phyloP scores from a whole-genome alignment of 2,797 vertebrate genomes.

The Agapornis canus region DNA sequence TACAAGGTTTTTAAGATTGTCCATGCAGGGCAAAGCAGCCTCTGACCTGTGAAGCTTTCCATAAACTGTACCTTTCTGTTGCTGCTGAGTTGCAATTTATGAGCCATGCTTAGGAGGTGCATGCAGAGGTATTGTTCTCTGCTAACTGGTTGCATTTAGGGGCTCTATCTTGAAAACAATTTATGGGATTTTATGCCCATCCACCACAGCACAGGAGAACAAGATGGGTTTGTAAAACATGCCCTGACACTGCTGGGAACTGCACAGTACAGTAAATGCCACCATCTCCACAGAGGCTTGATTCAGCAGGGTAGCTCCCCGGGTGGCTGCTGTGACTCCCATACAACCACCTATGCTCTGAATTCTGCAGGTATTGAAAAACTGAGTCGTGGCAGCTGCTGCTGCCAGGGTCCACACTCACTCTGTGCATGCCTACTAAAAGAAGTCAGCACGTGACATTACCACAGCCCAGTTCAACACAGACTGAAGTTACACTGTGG shows the following conservation, averaged over 20 bases:
- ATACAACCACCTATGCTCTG: background rate
- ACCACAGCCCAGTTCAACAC: accelerated
- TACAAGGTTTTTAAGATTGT: background rate
- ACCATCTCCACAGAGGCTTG: background rate
- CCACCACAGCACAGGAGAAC: background rate
- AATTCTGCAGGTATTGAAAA: background rate
- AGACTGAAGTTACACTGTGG: background rate
- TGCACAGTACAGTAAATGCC: background rate
- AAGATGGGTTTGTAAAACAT: background rate
- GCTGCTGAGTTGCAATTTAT: background rate
- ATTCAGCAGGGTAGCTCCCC: background rate
- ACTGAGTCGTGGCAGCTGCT: background rate
- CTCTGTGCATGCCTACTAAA: background rate
- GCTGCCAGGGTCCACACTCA: background rate
- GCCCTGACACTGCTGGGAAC: background rate
- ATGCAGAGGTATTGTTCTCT: background rate
- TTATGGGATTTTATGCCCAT: background rate
- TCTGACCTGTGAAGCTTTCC: background rate
- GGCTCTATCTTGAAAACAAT: background rate
- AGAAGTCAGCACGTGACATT: background rate
- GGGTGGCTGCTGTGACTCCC: background rate
- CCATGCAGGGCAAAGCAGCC: background rate
- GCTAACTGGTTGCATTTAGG: background rate
- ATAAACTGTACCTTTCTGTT: background rate
- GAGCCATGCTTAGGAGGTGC: background rate